Evolutionary conservation across 30 jellyfish, hydroid and myxozoan species (phyloP).

Genomic region (Aurelia sp.): DNA sequence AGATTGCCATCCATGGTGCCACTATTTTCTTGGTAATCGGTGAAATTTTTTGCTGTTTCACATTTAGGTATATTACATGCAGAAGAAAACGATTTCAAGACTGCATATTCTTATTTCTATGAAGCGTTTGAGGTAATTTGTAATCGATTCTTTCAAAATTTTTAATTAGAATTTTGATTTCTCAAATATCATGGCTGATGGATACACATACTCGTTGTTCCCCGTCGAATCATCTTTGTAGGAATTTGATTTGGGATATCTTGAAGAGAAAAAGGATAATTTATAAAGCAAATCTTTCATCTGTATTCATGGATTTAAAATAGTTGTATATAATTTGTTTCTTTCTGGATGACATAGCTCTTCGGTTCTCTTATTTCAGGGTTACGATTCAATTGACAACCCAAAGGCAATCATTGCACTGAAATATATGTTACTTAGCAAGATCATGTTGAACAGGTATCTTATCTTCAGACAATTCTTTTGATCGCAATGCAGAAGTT

Average conservation of each 20-base stretch:
- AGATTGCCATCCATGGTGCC: neutral
- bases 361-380: slow-evolving; percentile 39
- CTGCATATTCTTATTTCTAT: slow-evolving; percentile 96
- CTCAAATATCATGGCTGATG: no score
- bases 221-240: no score
- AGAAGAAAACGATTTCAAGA: slow-evolving; percentile 91
- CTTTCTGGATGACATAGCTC: neutral
- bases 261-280: no score
- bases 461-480: no score
- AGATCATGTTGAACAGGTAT: slow-evolving; percentile 91
- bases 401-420: slow-evolving; percentile 84
- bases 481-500: no score
- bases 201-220: no score
- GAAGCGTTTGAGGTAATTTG: slow-evolving; percentile 95
- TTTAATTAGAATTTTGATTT: no score
- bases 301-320: neutral
- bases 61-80: slow-evolving; percentile 81
- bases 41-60: neutral
- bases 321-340: no score
- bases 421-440: slow-evolving; percentile 94
- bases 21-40: neutral
- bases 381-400: slow-evolving; percentile 92
- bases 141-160: no score
- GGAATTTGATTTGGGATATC: no score
- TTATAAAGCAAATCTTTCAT: no score